Evolutionary conservation across 2,113 vertebrate genomes (phyloP).

Genomic region (Myrmecobius fasciatus): DNA sequence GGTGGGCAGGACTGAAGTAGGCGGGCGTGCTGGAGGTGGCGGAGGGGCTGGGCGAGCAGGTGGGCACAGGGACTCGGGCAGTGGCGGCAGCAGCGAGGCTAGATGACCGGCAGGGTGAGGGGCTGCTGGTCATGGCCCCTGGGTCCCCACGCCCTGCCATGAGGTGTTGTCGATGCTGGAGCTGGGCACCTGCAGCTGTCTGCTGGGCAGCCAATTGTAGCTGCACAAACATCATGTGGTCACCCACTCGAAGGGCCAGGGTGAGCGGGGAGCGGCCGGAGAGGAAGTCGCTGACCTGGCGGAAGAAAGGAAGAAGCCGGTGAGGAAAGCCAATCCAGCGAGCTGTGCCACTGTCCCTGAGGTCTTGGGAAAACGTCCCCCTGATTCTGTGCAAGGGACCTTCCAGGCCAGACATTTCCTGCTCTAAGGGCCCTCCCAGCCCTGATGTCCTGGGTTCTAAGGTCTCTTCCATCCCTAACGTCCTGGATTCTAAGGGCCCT

Average conservation of each 20-base stretch:
- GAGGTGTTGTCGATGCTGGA: constrained; percentile 87
- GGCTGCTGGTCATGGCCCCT: constrained; percentile 59
- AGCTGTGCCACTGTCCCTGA: not conserved
- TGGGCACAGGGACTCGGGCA: constrained; percentile 79
- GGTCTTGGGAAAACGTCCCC: not conserved
- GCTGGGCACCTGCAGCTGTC: constrained; percentile 89
- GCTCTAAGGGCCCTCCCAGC: too few relatives aligned
- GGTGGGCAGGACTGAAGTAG: constrained; percentile 85
- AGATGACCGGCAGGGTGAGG: constrained; percentile 75
- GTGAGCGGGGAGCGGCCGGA: constrained; percentile 97
- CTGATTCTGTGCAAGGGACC: too few relatives aligned
- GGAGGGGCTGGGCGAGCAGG: constrained; percentile 75
- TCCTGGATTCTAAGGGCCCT: too few relatives aligned
- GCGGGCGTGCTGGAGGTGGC: constrained; percentile 79
- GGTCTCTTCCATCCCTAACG: too few relatives aligned
- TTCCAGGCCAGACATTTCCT: too few relatives aligned
- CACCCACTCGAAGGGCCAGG: constrained; percentile 95
- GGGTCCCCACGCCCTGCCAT: constrained; percentile 86
- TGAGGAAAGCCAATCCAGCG: not conserved
- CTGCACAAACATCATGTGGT: constrained; percentile 99
- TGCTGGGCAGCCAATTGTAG: constrained; percentile 97
- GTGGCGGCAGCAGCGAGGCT: constrained; percentile 55
- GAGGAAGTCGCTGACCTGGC: constrained; percentile 98
- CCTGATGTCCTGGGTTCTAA: too few relatives aligned
- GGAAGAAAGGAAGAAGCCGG: constrained; percentile 31